Base-by-base conservation (phyloP, 2,888 invertebrate genomes). In the Cryptocheilus praepositus region DNA sequence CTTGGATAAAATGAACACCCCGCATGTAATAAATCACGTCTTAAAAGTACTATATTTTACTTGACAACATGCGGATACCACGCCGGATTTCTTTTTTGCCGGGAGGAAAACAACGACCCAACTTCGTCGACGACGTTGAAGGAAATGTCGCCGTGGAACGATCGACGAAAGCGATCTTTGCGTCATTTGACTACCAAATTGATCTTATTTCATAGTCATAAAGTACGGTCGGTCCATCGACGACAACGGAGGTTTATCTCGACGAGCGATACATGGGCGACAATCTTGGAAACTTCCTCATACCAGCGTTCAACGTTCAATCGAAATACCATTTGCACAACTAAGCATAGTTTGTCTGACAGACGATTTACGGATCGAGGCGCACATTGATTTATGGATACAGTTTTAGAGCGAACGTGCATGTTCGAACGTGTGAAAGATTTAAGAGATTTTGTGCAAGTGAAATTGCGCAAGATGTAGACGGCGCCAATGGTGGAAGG, bases 121-220 rank as follows among this genome's bases (percentile, higher is more conserved):
- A 51, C 62, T 25, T 25, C 36, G 56, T 45, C 59, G 52, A 44
- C 59, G 54, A 52, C 45, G 18, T 52, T 25, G 36, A n/a, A 2
- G 22, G n/a, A 56, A 70, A 21, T 67, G 70, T 52, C 25, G 43
- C 43, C 8, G 11, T 18, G 22, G 22, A 46, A 46, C 59, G n/a
- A 49, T 45, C n/a, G 49, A 49, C 43, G 57, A 54, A 58, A 62
- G 66, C 36, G 62, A 70, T 70, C 46, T 28, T 15, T 5, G 19
- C 28, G 44, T 64, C 55, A 71, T 67, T 72, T 72, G 72, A 70
- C 70, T 72, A 60, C 70, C 60, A 70, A 72, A 72, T 72, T 16
- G 36, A 11, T 43, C 43, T 55, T 25, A 25, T 44, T 25, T 25
- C 16, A 43, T 43, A 55, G 28, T 55, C 55, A 36, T 43, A n/a